These are phyloP conservation scores for Thereva nobilitata DNA, from an alignment of 2,888 invertebrate genomes.

Conservation along the genomic window DNA sequence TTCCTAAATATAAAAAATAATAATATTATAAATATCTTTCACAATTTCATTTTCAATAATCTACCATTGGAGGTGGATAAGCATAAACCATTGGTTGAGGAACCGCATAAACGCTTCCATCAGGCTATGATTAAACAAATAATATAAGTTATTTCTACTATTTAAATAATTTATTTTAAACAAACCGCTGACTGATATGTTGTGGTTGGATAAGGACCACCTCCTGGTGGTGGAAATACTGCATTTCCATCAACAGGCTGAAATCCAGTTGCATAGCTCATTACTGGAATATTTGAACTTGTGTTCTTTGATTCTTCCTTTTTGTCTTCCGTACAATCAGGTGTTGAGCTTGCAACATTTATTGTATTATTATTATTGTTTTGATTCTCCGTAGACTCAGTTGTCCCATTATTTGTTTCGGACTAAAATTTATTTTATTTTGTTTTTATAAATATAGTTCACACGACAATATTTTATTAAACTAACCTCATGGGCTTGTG, in stretches of 20 bases:
- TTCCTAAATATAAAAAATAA: slow-evolving; percentile 46
- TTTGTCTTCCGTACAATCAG: slow-evolving; percentile 11
- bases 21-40: slow-evolving; percentile 26
- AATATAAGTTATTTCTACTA: slow-evolving; percentile 22
- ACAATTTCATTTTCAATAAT: neutral
- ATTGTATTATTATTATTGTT: slow-evolving; percentile 40
- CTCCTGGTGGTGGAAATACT: slow-evolving; percentile 53
- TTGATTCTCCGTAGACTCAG: slow-evolving; percentile 36
- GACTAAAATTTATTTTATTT: neutral
- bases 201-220: slow-evolving; percentile 53
- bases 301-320: slow-evolving; percentile 36
- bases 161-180: slow-evolving; percentile 16
- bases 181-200: slow-evolving; percentile 58
- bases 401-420: slow-evolving; percentile 5
- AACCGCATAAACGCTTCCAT: slow-evolving; percentile 58
- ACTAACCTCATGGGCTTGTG: slow-evolving; percentile 36
- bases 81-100: slow-evolving; percentile 58
- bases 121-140: slow-evolving; percentile 48
- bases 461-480: neutral
- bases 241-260: slow-evolving; percentile 55
- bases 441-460: neutral
- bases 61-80: slow-evolving; percentile 53
- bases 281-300: slow-evolving; percentile 40
- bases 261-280: slow-evolving; percentile 54
- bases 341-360: slow-evolving; percentile 38